Evolutionary conservation across 2,113 vertebrate species (phyloP), one percentile per base, ranked within the genome.

Genomic region (Stegostoma tigrinum): DNA sequence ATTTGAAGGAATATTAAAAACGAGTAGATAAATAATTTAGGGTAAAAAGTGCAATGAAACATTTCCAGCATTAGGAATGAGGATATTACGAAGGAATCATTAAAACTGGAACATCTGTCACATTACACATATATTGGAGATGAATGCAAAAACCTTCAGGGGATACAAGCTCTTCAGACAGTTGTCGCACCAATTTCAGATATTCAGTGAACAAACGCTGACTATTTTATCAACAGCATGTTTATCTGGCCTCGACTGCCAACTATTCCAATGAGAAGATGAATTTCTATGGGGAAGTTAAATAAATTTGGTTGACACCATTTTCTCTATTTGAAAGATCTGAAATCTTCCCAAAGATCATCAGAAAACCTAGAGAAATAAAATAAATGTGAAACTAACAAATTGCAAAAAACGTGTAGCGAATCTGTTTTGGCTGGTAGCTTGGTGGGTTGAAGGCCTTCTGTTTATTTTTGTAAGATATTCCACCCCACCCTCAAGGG

Each of bases 31-130:
- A 87, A 87, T 87, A 87, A 55, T 87, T 42, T 83, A 87, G 23
- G 42, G 52, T 87, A 87, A 52, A 87, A 87, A 42, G 24, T 12
- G 30, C 42, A 87, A 87, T 48, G 23, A 87, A 87, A 52, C 24
- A 24, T 30, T 87, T 30, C 85, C 85, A 87, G 85, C 85, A 55
- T 87, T 52, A 87, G 85, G 85, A 87, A 87, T 87, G 85, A 52
- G 85, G 85, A 2, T 30, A 30, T 87, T 27, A 87, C 2, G 45
- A 42, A 87, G 27, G 85, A 83, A 83, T 38, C 78, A 83, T 17
- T 38, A 34, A 83, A 83, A 12, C 85, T 55, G 42, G 45, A 55
- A 52, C 42, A 48, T 87, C 24, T 12, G 45, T 55, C 48, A 55
- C 48, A 30, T 87, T 14, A 14, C 14, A 55, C 48, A 52, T 14